phyloP scores from a whole-genome alignment of 2,888 invertebrate species.

The Prosapia bicincta region DNA sequence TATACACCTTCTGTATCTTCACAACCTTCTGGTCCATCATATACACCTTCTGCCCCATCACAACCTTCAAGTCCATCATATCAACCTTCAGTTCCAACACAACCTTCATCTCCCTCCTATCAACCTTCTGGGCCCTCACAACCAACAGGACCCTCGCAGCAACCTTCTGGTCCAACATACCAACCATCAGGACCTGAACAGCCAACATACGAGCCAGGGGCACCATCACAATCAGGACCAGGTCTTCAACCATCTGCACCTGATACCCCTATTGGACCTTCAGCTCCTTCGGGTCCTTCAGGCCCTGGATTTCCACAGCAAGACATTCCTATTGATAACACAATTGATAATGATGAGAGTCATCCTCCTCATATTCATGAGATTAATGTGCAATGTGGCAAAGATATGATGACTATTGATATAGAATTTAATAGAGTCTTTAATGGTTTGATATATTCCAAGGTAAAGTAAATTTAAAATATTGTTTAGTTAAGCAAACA shows the following conservation, averaged over 20 bases:
- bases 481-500: not conserved
- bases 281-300: constrained; percentile 25
- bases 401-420: constrained; percentile 78
- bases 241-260: not conserved
- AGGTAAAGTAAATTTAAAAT: no score
- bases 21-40: not conserved
- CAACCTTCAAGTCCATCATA: not conserved
- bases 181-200: not conserved
- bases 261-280: not conserved
- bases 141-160: not conserved
- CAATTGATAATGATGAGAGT: constrained; percentile 11
- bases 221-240: not conserved
- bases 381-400: constrained; percentile 72
- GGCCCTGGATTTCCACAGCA: constrained; percentile 39
- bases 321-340: constrained; percentile 33
- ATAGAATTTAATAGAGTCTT: constrained; percentile 73
- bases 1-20: not conserved
- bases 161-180: not conserved
- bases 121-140: not conserved
- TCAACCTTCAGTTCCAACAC: not conserved
- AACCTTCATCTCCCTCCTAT: not conserved
- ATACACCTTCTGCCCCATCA: not conserved
- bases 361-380: constrained; percentile 75
- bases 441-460: constrained; percentile 76
- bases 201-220: not conserved